phyloP scores from a whole-genome alignment of 1,140 invertebrate species.

The Grapholita molesta region DNA sequence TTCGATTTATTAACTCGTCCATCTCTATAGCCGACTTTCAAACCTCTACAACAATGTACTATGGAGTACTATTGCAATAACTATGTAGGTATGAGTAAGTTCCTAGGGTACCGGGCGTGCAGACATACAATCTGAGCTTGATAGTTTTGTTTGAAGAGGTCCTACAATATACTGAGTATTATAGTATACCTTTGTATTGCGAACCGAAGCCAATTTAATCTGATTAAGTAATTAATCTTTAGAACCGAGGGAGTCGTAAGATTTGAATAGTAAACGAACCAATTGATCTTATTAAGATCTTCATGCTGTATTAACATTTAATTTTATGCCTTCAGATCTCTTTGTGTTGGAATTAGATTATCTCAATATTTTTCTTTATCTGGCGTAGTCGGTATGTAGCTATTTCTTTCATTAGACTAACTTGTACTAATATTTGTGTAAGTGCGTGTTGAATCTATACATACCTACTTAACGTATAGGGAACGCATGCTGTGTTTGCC shows the following conservation, averaged over 20 bases:
- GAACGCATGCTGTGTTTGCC: too few species aligned
- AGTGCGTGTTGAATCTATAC: too few species aligned
- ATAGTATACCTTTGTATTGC: neutral
- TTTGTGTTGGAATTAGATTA: neutral
- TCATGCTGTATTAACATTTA: neutral
- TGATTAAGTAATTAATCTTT: neutral
- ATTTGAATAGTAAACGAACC: neutral
- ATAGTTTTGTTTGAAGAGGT: neutral
- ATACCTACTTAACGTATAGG: too few species aligned
- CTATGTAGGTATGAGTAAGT: too few species aligned
- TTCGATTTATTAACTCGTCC: too few species aligned
- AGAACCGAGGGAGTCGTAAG: neutral
- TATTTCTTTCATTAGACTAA: neutral
- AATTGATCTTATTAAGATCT: constrained; percentile 6
- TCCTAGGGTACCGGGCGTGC: too few species aligned
- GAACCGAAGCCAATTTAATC: constrained; percentile 2
- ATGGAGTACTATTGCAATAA: too few species aligned
- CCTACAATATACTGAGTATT: neutral
- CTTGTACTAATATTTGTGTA: neutral
- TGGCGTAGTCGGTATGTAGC: too few species aligned
- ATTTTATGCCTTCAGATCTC: neutral
- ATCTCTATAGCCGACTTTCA: too few species aligned
- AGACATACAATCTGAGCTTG: too few species aligned
- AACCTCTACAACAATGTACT: too few species aligned
- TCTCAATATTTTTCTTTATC: neutral